Evolutionary conservation across 2,113 vertebrate genomes (phyloP).

Genomic region (Halichoerus grypus): DNA sequence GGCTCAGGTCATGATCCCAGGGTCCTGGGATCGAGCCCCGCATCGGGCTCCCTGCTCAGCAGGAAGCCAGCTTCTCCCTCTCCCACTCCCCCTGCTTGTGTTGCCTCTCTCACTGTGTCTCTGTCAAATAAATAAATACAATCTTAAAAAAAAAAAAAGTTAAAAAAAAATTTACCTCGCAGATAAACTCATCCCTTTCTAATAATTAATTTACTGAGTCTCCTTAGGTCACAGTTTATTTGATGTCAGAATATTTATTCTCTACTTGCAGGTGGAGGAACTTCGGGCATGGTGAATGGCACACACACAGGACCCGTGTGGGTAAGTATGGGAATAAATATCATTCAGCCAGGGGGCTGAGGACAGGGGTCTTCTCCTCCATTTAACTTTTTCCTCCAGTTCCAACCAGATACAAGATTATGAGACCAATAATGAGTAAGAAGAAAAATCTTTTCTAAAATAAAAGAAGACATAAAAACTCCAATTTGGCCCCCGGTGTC

Average conservation of each 20-base stretch:
- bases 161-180: neutral
- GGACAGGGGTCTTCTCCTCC: neutral
- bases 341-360: neutral
- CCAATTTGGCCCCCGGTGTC: fast-evolving
- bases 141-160: too few relatives aligned
- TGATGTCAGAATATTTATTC: neutral
- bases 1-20: too few relatives aligned
- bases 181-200: neutral
- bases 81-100: too few relatives aligned
- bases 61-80: too few relatives aligned
- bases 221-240: neutral
- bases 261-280: neutral
- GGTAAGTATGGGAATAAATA: neutral
- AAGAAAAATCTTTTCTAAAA: neutral
- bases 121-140: too few relatives aligned
- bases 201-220: neutral
- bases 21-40: too few relatives aligned
- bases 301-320: neutral
- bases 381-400: neutral
- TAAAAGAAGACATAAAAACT: neutral
- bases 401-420: neutral
- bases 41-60: too few relatives aligned
- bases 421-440: neutral
- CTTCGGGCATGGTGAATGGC: neutral
- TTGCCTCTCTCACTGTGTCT: too few relatives aligned